Evolutionary conservation across 2,113 vertebrate genomes (phyloP).

Genomic region (Trogon melanurus): DNA sequence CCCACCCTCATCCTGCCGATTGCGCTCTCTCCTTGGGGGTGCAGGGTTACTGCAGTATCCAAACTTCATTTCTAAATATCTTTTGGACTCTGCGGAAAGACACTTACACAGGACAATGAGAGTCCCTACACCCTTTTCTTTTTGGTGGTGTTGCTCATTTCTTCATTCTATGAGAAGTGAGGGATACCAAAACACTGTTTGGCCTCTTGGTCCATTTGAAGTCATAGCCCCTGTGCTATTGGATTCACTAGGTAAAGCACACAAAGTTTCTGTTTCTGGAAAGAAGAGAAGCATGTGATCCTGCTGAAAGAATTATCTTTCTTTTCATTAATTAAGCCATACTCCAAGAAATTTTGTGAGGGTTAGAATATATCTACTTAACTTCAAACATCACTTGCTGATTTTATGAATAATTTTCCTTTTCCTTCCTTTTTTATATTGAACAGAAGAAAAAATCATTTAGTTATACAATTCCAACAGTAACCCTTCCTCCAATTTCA

Average conservation of each 20-base stretch:
- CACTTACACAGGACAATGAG: neutral
- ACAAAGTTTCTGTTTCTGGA: neutral
- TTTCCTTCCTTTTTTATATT: neutral
- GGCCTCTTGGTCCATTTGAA: neutral
- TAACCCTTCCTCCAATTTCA: neutral
- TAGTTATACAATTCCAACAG: neutral
- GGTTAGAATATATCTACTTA: neutral
- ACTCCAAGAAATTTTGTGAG: fast-evolving
- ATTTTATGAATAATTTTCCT: neutral
- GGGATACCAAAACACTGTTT: neutral
- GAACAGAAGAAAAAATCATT: neutral
- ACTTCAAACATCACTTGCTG: neutral
- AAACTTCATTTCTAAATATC: neutral
- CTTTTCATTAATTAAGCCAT: neutral
- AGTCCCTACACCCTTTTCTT: neutral
- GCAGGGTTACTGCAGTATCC: neutral
- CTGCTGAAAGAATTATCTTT: neutral
- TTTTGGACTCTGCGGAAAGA: neutral
- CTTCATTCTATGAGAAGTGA: neutral
- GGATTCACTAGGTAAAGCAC: neutral
- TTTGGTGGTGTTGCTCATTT: neutral
- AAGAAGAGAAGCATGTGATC: neutral
- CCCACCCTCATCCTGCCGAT: neutral
- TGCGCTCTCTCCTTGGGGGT: neutral
- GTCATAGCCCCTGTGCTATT: neutral